Conservation (phyloP, 92 coral and sea anemone species). For the Palythoa caribaeorum region DNA sequence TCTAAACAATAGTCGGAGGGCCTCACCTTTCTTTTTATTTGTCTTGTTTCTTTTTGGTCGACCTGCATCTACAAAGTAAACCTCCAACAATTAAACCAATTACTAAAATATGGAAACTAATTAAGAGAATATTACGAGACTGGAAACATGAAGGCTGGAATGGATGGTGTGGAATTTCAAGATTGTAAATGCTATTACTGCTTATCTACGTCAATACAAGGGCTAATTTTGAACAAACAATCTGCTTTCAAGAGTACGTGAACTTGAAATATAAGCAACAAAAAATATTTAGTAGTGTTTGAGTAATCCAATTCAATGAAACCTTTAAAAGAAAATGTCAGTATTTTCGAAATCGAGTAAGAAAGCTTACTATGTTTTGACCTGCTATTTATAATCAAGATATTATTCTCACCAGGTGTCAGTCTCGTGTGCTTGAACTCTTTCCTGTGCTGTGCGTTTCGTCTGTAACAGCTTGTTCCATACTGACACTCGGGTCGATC, state of each 20-base stretch:
- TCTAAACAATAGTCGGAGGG: background rate
- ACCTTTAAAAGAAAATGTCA: background rate
- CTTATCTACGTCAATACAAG: too few species aligned
- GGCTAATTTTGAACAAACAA: too few species aligned
- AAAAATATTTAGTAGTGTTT: too few species aligned
- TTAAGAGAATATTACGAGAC: too few species aligned
- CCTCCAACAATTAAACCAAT: background rate
- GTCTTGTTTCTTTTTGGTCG: conserved; percentile 50
- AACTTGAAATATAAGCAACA: too few species aligned
- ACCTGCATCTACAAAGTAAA: conserved; percentile 31
- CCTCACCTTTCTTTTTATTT: conserved; percentile 31
- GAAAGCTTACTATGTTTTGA: background rate
- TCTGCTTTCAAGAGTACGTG: too few species aligned
- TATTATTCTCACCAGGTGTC: conserved; percentile 47
- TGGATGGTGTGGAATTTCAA: too few species aligned
- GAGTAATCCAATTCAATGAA: too few species aligned
- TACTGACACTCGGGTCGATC: conserved; percentile 84
- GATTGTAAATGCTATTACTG: too few species aligned
- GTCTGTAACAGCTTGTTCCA: conserved; percentile 86
- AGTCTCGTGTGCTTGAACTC: conserved; percentile 78
- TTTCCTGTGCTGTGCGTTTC: conserved; percentile 80
- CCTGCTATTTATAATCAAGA: background rate
- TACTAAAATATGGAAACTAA: background rate
- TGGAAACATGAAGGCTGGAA: too few species aligned
- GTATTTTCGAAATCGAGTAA: background rate